phyloP scores from a whole-genome alignment of 2,888 invertebrate species.

The Petrolisthes cinctipes region DNA sequence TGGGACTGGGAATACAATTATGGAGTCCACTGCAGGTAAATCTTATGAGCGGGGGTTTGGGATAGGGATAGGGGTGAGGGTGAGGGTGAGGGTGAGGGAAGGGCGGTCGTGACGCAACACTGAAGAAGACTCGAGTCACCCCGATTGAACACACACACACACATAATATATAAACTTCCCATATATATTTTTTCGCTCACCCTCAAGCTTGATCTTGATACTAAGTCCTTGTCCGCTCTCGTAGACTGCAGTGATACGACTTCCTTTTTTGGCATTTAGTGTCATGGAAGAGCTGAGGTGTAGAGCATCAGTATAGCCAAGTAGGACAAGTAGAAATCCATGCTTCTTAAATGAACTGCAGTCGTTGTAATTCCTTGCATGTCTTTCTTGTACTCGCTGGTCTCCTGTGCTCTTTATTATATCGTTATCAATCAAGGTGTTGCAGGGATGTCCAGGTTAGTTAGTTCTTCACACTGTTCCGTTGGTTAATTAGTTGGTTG shows the following conservation, averaged over 20 bases:
- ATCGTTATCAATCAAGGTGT: background rate
- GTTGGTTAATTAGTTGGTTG: constrained; percentile 2
- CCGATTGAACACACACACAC: constrained; percentile 35
- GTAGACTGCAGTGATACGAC: constrained; percentile 6
- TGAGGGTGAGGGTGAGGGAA: constrained; percentile 27
- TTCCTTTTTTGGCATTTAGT: background rate
- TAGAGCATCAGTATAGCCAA: constrained; percentile 29
- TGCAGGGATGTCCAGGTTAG: constrained; percentile 29
- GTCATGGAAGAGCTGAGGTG: background rate
- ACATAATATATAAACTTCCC: background rate
- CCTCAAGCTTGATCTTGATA: background rate
- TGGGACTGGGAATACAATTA: constrained; percentile 55
- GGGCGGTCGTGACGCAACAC: constrained; percentile 50
- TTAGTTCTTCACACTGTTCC: constrained; percentile 18
- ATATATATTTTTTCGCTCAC: constrained; percentile 13
- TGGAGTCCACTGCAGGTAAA: constrained; percentile 58
- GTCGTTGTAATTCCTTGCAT: constrained; percentile 12
- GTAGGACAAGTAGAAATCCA: background rate
- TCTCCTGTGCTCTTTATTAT: constrained; percentile 25
- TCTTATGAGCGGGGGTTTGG: constrained; percentile 56
- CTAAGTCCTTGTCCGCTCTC: constrained; percentile 10
- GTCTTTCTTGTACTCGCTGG: background rate
- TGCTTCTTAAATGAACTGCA: background rate
- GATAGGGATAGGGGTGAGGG: constrained; percentile 31
- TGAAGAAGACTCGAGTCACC: constrained; percentile 49